Evolutionary conservation across 2,888 invertebrate species (phyloP), one percentile per base, ranked within the genome.

Genomic region (Leptinotarsa rubiginosa): DNA sequence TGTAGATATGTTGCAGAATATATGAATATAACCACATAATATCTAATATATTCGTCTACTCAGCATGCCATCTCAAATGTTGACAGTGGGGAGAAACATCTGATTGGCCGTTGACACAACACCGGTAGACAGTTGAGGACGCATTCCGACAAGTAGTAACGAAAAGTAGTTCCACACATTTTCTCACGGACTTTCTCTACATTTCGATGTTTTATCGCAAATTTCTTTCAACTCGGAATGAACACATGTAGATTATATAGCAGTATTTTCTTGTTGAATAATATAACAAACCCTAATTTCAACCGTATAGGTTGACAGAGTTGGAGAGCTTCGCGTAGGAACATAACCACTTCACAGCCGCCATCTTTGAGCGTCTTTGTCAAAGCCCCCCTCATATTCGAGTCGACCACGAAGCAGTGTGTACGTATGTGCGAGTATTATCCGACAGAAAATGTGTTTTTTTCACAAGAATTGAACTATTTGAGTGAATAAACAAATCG

Each of bases 361-460:
- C 87, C 87, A 87, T 87, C 83, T 87, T 87, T 83, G 83, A 82
- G 85, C 84, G 84, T 84, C 82, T 81, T 77, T 78, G 84, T 84
- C 85, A 86, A 85, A 85, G 85, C 86, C 81, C 81, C 79, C 78
- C 79, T 62, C 81, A 84, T 80, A 83, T 70, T 75, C 82, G 81
- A 82, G 82, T 80, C 80, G 78, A 80, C 82, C 77, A 80, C 80
- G 79, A 79, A 72, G 75, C 77, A 76, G 81, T 74, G 77, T 76
- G 81, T 79, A 80, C 75, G 78, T 77, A 77, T 77, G 81, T 78
- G 79, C 79, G 82, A 69, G 73, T 65, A 73, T 68, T 74, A 72
- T 73, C 74, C 76, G 78, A 74, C 65, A 70, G 64, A 73, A 73
- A 77, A 78, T 77, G 77, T 74, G 78, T 73, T 81, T 75, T 31